Conservation (phyloP, 2,113 vertebrate species). For the Nothoprocta perdicaria region DNA sequence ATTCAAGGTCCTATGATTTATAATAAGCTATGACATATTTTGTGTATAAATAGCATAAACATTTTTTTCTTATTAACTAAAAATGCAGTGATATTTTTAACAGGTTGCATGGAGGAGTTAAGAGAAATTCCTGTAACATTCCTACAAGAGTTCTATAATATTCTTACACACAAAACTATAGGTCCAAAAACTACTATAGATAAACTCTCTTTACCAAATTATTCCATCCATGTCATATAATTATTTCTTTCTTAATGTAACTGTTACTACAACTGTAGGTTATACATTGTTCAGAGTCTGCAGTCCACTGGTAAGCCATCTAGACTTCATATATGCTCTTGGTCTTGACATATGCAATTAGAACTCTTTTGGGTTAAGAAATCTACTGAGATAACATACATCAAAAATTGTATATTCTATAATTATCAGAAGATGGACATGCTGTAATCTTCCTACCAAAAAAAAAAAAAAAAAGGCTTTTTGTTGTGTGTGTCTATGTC, state of each 20-base stretch:
- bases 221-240: not conserved
- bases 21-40: not conserved
- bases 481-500: too few relatives aligned
- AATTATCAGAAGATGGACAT: not conserved
- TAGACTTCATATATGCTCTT: not conserved
- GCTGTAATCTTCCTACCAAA: not conserved
- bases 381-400: not conserved
- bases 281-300: not conserved
- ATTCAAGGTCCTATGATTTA: not conserved
- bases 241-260: too few relatives aligned
- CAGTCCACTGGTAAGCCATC: not conserved
- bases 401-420: not conserved
- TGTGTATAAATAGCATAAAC: not conserved
- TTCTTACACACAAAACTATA: not conserved
- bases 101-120: not conserved
- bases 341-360: not conserved
- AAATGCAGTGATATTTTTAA: not conserved
- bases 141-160: too few relatives aligned
- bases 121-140: not conserved
- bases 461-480: not conserved
- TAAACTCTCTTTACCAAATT: not conserved
- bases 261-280: fast-evolving
- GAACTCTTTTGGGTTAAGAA: not conserved
- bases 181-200: not conserved
- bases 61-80: not conserved